Conservation (phyloP, 2,888 invertebrate species). For the Linnaemya vulpina region DNA sequence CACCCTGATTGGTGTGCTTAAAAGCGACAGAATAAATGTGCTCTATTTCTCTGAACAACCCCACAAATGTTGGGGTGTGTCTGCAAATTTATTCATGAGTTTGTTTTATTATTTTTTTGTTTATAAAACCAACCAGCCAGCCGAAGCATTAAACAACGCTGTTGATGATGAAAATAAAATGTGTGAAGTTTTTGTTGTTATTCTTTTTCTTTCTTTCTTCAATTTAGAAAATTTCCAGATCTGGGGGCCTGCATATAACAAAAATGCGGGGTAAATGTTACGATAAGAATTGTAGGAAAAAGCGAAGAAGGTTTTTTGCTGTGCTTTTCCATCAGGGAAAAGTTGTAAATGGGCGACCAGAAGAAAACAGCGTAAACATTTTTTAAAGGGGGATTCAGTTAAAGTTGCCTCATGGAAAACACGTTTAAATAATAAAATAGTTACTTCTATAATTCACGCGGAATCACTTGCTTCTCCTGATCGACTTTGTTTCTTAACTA, state of each 20-base stretch:
- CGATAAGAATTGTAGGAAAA: background rate
- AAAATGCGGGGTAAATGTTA: background rate
- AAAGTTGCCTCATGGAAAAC: background rate
- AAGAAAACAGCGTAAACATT: background rate
- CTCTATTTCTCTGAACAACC: conserved; percentile 76
- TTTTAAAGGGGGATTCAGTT: background rate
- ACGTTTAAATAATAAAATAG: no score
- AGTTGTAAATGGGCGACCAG: conserved; percentile 6
- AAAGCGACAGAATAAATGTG: conserved; percentile 63
- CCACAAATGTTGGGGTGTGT: conserved; percentile 80
- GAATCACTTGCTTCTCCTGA: no score
- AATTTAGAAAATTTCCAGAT: background rate
- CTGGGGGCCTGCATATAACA: background rate
- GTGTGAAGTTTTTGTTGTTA: conserved; percentile 36
- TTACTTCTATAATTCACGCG: no score
- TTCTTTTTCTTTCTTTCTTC: no score
- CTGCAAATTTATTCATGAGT: conserved; percentile 82
- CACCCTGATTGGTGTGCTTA: conserved; percentile 29
- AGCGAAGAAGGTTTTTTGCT: background rate
- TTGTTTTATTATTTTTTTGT: conserved; percentile 71
- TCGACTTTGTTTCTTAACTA: no score
- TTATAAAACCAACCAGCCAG: conserved; percentile 52
- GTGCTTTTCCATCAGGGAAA: background rate
- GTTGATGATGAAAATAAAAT: conserved; percentile 54
- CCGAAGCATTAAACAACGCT: conserved; percentile 36